Evolutionary conservation across 2,113 vertebrate genomes (phyloP), one percentile per base, ranked within the genome.

Genomic region (Acanthochromis polyacanthus): DNA sequence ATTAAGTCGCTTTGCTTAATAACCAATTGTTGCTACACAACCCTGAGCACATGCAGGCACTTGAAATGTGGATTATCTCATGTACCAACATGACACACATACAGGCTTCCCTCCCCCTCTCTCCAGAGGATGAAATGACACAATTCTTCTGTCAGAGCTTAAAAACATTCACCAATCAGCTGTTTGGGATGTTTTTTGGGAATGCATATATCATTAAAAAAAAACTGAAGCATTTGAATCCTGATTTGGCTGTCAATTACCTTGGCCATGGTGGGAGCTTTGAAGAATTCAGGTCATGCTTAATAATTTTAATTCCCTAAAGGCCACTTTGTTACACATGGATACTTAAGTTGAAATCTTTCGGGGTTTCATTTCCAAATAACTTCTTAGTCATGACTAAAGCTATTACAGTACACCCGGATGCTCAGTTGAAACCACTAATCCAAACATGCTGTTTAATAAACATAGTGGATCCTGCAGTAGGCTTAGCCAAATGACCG

Each of bases 61-160:
- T 45, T 40, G 38, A 81, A 83, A 79, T 57, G 57, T 58, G 72
- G 50, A 87, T 76, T 64, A 75, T 73, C 62, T 82, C 43, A 30
- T 71, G 66, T 56, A 66, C 53, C 16, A 32, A 75, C 73, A 86
- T 59, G 52, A 77, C 55, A 64, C 4, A 61, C 43, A 65, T 10
- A 38, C 66, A 85, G 70, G 75, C 40, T 81, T 83, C 17, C 38
- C 59, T 74, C 68, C 75, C 60, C 30, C 75, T 40, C 61, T 80
- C 73, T 75, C 78, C 68, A 77, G 84, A 87, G 80, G 67, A 72
- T 86, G 80, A 89, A 92, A 87, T 84, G 43, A 79, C 72, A 82
- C 73, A 30, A 72, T 63, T 82, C 67, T 68, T 80, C 45, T 70
- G 73, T 79, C 59, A 53, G 30, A 70, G 84, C 68, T 76, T 57